Evolutionary conservation across 2,888 invertebrate species (phyloP).

Genomic region (Formica aserva): DNA sequence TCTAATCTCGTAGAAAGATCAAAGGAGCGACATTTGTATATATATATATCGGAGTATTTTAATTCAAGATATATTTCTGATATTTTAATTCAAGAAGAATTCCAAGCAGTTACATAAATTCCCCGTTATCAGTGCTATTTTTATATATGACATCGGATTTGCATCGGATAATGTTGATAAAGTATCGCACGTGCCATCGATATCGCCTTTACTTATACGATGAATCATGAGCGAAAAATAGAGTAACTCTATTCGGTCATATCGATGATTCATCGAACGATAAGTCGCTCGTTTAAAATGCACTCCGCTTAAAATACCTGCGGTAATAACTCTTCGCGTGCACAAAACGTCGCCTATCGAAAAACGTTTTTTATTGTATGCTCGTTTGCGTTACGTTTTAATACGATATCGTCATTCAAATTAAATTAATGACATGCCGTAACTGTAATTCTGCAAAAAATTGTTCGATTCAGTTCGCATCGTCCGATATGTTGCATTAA

Average conservation of each 20-base stretch:
- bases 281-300: slow-evolving; percentile 49
- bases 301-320: slow-evolving; percentile 25
- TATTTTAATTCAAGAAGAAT: background rate
- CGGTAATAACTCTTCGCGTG: slow-evolving; percentile 28
- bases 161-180: slow-evolving; percentile 39
- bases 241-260: slow-evolving; percentile 30
- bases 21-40: background rate
- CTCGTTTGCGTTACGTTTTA: background rate
- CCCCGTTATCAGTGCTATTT: slow-evolving; percentile 6
- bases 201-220: slow-evolving; percentile 37
- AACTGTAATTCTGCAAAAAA: background rate
- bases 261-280: slow-evolving; percentile 46
- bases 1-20: background rate
- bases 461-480: background rate
- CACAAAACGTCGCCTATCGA: slow-evolving; percentile 2
- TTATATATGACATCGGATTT: slow-evolving; percentile 28
- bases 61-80: background rate
- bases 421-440: background rate
- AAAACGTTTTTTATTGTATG: slow-evolving; percentile 5
- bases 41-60: background rate
- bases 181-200: slow-evolving; percentile 7
- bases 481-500: background rate
- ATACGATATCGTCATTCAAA: background rate
- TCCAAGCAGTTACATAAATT: background rate
- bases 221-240: slow-evolving; percentile 38